A percentile compares a stretch with the other conserved stretches of the same genome.
Evolutionary conservation across 2,797 vertebrate genomes (phyloP).

Genomic region (Sebastes steindachneri): DNA sequence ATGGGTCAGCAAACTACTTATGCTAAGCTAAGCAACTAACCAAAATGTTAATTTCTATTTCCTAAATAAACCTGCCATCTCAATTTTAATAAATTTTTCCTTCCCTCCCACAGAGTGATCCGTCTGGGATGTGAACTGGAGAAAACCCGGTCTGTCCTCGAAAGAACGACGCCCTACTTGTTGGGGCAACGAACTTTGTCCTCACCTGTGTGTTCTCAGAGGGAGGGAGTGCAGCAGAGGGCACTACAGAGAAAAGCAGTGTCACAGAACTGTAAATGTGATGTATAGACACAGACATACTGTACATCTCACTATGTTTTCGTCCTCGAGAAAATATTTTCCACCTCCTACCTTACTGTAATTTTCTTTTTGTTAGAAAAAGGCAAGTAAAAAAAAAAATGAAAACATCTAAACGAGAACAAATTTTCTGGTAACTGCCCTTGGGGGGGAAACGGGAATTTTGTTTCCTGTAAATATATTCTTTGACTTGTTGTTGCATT

Average conservation of each 20-base stretch:
- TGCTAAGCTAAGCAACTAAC: neutral
- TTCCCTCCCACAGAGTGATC: constrained; percentile 88
- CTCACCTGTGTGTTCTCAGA: constrained; percentile 90
- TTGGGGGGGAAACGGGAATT: constrained; percentile 80
- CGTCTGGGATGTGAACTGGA: constrained; percentile 66
- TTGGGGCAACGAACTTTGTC: constrained; percentile 90
- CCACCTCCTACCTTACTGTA: constrained; percentile 92
- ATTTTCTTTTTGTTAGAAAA: constrained; percentile 93
- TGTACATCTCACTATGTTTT: constrained; percentile 92
- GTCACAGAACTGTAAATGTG: constrained; percentile 95
- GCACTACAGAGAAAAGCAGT: constrained; percentile 42
- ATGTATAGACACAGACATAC: constrained; percentile 98
- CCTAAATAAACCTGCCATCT: neutral
- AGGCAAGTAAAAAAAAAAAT: constrained; percentile 74
- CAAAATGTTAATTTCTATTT: neutral
- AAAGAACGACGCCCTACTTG: constrained; percentile 83
- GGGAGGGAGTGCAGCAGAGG: constrained; percentile 50
- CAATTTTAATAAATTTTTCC: neutral
- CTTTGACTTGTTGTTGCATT: constrained; percentile 94
- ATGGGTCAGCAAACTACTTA: neutral
- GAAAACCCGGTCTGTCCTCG: constrained; percentile 84
- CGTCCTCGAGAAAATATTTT: constrained; percentile 87
- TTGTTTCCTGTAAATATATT: constrained; percentile 97
- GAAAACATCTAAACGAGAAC: constrained; percentile 78
- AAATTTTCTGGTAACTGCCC: constrained; percentile 75